Evolutionary conservation across 2,888 invertebrate genomes (phyloP), one percentile per base, ranked within the genome.

Genomic region (Amiota communis): DNA sequence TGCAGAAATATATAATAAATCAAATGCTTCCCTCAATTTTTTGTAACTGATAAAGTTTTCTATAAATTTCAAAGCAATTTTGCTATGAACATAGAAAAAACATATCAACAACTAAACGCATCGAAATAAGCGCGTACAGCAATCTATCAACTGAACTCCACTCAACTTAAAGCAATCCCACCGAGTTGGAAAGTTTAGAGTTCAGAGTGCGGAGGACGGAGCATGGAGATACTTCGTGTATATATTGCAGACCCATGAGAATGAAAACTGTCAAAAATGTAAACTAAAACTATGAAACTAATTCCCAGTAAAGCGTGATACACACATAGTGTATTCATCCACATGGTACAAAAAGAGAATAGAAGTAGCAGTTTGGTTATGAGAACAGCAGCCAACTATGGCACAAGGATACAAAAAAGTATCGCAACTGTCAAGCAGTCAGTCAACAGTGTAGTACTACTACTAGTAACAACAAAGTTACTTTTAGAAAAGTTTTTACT

Each of bases 141-240:
- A 83, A 84, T 84, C 83, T 81, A 83, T 84, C 86, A 84, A 76
- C 61, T 64, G 70, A 70, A 23, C 17, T 59, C 65, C 15, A n/a
- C 49, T 57, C 12, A 61, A 36, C 36, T 36, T 2, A 36, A 36
- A 36, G 36, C 36, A 36, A 36, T 36, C 63, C 20, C 63, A 64
- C n/a, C 53, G 11, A 12, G 36, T 17, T 20, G 59, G 57, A 17
- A 46, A 59, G 11, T 12, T 4, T 36, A 36, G 36, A 36, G 8
- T 36, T 6, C 6, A 36, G 36, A 36, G 6, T 36, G 59, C 20
- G 8, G 59, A 59, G 9, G 9, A 15, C 20, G 8, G 59, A 59
- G 9, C 15, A 15, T n/a, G 1, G 53, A 53, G 23, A 11, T 20
- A 20, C 20, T 59, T 15, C 23, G 17, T 59, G 23, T 59, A 20